Base-by-base conservation (phyloP, 2,113 vertebrate genomes). In the Petroica traversi region DNA sequence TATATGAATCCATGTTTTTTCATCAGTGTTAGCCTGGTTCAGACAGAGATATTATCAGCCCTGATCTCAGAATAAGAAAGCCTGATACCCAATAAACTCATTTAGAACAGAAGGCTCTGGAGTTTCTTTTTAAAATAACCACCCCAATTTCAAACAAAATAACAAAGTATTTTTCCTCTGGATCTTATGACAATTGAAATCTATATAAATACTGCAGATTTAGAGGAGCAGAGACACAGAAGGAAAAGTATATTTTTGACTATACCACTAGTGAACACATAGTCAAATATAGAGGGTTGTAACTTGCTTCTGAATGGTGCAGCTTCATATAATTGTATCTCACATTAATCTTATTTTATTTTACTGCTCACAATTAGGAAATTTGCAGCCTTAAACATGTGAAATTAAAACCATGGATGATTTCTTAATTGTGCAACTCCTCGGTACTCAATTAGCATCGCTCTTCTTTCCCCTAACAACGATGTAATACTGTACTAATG, bases 401-500 rank as follows among this genome's bases (percentile, higher is more conserved):
- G 72, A 96, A 94, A 97, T 95, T 94, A 94, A 97, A 98, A 94
- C 86, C 57, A 87, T 36, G 51, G 75, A 93, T 52, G 78, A 94
- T 95, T 97, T 97, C 94, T 96, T 97, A 95, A 97, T 97, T 97
- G 97, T 94, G 92, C 82, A 86, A 43, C 77, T 97, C 95, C 83
- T 96, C 78, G 31, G 77, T 84, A 96, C 88, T 96, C 88, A 97
- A 98, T 97, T 97, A 97, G 34, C 88, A 89, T 92, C 3, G 8
- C 36, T 94, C 82, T 91, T 87, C 76, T 95, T 96, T 94, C 88
- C 91, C 93, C 89, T 96, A 97, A 96, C 96, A 97, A 98, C 95
- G 29, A 94, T 89, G 93, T 97, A 97, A 96, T 91, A 98, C 95
- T 98, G 94, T 92, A 97, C 97, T 98, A 98, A 99, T 98, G 98